phyloP scores from a whole-genome alignment of 2,888 invertebrate species.

The Cephonodes hylas region DNA sequence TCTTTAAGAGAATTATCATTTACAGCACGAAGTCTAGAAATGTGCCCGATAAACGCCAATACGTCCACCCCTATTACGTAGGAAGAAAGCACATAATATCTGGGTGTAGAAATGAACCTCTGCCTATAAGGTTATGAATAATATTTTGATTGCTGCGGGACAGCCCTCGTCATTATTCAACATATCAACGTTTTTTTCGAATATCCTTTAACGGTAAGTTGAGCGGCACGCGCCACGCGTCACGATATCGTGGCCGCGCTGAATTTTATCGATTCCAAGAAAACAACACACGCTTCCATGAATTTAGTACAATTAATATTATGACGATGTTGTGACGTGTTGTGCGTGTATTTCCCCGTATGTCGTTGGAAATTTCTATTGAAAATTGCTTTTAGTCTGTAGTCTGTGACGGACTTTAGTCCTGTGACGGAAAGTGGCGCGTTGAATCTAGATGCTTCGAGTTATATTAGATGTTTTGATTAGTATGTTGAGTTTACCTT shows the following conservation, averaged over 20 bases:
- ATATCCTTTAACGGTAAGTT: conserved; percentile 37
- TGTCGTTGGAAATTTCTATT: neutral
- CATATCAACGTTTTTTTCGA: conserved; percentile 11
- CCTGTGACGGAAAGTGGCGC: no score
- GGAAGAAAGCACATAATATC: no score
- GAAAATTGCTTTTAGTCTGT: neutral
- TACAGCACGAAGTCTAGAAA: no score
- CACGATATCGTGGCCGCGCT: conserved; percentile 27
- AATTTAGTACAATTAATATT: conserved; percentile 2
- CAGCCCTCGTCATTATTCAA: neutral
- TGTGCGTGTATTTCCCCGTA: neutral
- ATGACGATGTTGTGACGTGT: neutral
- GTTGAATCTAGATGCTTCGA: no score
- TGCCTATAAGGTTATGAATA: no score
- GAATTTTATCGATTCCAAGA: neutral
- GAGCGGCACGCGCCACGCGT: conserved; percentile 33
- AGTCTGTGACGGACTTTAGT: no score
- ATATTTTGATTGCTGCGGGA: neutral
- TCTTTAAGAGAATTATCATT: no score
- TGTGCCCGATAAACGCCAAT: no score
- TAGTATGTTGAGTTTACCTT: no score
- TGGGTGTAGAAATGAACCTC: no score
- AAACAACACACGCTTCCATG: conserved; percentile 2
- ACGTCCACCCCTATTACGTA: no score
- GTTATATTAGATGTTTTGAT: no score